These are phyloP conservation scores for Anser brachyrhynchus DNA, from an alignment of 2,113 vertebrate species.

Conservation along the genomic window DNA sequence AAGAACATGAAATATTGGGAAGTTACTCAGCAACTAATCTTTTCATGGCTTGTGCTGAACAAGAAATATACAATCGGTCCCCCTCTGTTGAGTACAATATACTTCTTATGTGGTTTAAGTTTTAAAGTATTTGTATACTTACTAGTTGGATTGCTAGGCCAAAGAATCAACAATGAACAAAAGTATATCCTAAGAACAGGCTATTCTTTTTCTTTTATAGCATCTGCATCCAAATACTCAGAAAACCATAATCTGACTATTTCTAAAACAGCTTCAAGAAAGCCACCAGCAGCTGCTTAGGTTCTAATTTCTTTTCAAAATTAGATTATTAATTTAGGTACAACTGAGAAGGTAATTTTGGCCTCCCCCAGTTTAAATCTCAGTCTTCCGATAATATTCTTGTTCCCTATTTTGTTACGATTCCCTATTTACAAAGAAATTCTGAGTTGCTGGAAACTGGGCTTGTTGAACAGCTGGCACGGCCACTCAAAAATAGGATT, in stretches of 20 bases:
- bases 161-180: not conserved
- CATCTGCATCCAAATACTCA: not conserved
- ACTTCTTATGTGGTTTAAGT: not conserved
- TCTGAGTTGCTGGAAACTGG: not conserved
- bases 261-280: constrained; percentile 12
- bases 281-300: constrained; percentile 25
- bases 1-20: not conserved
- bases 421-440: constrained; percentile 12
- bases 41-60: not conserved
- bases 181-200: not conserved
- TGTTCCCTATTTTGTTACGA: not conserved
- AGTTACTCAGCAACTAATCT: not conserved
- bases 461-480: constrained; percentile 14
- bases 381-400: not conserved
- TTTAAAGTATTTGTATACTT: not conserved
- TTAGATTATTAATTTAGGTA: constrained; percentile 51
- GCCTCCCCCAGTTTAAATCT: not conserved
- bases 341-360: constrained; percentile 32
- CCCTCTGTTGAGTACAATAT: not conserved
- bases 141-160: not conserved
- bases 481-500: constrained; percentile 20
- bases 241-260: not conserved
- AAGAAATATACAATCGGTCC: not conserved
- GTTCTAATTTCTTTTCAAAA: constrained; percentile 35
- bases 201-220: not conserved